Percentiles rank a stretch among this genome's conserved stretches.
Evolutionary conservation across 92 coral and sea anemone species (phyloP).

Genomic region (Epizoanthus fatuus): DNA sequence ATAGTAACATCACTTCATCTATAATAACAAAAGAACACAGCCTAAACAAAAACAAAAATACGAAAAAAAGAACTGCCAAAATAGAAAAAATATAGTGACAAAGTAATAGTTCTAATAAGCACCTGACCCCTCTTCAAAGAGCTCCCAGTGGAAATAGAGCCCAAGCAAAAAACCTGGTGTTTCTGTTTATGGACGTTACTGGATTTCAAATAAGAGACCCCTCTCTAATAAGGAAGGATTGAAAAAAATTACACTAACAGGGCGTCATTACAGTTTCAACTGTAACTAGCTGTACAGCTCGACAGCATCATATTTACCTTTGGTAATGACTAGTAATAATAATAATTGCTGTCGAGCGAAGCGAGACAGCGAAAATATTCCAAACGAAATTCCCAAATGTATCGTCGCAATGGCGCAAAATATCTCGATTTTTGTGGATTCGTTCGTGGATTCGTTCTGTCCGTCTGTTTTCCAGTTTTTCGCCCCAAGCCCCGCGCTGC

Average conservation of each 20-base stretch:
- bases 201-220: slow-evolving; percentile 32
- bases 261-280: slow-evolving; percentile 18
- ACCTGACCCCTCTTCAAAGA: slow-evolving; percentile 6
- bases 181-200: slow-evolving; percentile 24
- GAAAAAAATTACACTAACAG: slow-evolving; percentile 9
- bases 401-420: too few relatives aligned
- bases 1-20: too few relatives aligned
- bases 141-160: too few relatives aligned
- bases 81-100: background rate
- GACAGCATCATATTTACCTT: slow-evolving; percentile 21
- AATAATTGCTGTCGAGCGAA: too few relatives aligned
- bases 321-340: background rate
- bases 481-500: too few relatives aligned
- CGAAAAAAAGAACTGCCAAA: background rate
- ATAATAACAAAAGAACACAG: too few relatives aligned
- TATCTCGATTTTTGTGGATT: too few relatives aligned
- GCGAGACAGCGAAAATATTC: too few relatives aligned
- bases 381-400: too few relatives aligned
- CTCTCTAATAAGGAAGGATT: slow-evolving; percentile 21
- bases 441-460: too few relatives aligned
- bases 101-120: background rate
- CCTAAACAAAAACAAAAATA: background rate
- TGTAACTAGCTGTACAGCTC: slow-evolving; percentile 24
- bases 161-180: background rate
- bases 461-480: too few relatives aligned